These are phyloP conservation scores for Gari tellinella DNA, from an alignment of 2,888 invertebrate genomes.

Conservation along the genomic window DNA sequence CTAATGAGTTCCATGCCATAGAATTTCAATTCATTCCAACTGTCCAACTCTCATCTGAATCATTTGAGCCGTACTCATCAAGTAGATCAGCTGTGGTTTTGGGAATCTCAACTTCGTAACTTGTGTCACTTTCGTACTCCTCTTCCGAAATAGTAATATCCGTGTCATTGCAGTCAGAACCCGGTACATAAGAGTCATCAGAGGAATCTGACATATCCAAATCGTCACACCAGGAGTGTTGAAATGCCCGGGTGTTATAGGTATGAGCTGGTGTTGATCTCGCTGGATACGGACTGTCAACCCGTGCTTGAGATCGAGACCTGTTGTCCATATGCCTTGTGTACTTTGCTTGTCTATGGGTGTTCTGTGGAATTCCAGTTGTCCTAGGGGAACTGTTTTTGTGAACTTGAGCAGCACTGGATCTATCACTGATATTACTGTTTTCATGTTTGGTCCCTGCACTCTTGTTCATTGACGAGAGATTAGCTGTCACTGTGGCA, in stretches of 20 bases:
- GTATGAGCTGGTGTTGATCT: neutral
- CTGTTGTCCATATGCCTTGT: too few species aligned
- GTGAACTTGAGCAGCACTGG: too few species aligned
- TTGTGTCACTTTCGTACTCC: constrained; percentile 60
- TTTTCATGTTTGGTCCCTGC: too few species aligned
- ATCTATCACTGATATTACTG: too few species aligned
- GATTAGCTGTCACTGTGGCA: neutral
- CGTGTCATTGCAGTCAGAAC: constrained; percentile 30
- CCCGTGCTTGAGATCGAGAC: too few species aligned
- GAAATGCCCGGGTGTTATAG: constrained; percentile 25
- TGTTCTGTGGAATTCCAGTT: too few species aligned
- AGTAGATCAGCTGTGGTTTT: constrained; percentile 65
- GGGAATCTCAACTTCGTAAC: constrained; percentile 67
- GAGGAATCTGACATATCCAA: constrained; percentile 36
- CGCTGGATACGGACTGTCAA: constrained; percentile 4
- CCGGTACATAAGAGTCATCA: constrained; percentile 58
- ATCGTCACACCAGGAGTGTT: constrained; percentile 43
- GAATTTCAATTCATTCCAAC: constrained; percentile 20
- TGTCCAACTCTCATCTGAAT: constrained; percentile 70
- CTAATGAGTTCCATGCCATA: too few species aligned
- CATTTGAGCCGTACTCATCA: constrained; percentile 65
- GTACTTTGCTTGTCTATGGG: too few species aligned
- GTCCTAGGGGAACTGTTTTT: too few species aligned
- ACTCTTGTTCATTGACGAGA: too few species aligned
- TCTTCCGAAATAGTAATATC: constrained; percentile 54